phyloP scores from a whole-genome alignment of 2,888 invertebrate species.

The Xylocampa areola region DNA sequence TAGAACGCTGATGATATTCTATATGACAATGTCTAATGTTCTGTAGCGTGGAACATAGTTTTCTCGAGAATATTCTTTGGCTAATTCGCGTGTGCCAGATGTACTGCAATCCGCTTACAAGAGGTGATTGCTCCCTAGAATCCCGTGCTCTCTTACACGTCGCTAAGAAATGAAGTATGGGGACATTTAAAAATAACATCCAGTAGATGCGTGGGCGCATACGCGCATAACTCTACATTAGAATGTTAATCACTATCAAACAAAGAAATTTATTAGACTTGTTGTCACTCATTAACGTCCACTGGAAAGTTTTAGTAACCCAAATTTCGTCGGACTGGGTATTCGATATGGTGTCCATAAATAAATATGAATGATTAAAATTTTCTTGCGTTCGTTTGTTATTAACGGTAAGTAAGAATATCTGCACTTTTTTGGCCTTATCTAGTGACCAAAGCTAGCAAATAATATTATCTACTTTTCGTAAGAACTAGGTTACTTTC shows the following conservation, averaged over 20 bases:
- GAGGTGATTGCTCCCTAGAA: constrained; percentile 67
- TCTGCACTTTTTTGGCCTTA: constrained; percentile 8
- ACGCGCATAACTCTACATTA: constrained; percentile 34
- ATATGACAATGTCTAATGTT: constrained; percentile 1
- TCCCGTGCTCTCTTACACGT: constrained; percentile 50
- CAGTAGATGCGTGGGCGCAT: constrained; percentile 30
- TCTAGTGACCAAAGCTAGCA: constrained; percentile 8
- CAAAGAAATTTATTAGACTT: constrained; percentile 20
- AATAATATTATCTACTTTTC: constrained; percentile 7
- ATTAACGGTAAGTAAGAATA: no score
- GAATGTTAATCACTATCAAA: constrained; percentile 35
- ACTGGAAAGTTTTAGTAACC: constrained; percentile 46
- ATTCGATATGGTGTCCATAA: no score
- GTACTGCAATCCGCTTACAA: constrained; percentile 30
- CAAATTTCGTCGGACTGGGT: constrained; percentile 5
- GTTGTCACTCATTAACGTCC: constrained; percentile 9
- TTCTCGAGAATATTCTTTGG: constrained; percentile 51
- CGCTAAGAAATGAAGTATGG: constrained; percentile 52
- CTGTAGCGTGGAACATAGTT: constrained; percentile 2
- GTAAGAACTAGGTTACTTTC: constrained; percentile 34
- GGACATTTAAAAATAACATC: constrained; percentile 66
- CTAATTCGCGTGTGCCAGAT: constrained; percentile 53
- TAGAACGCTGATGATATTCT: not conserved
- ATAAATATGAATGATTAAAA: no score
- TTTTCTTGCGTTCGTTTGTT: no score